These are phyloP conservation scores for Nephila pilipes DNA, from an alignment of 1,140 invertebrate genomes.

Conservation along the genomic window DNA sequence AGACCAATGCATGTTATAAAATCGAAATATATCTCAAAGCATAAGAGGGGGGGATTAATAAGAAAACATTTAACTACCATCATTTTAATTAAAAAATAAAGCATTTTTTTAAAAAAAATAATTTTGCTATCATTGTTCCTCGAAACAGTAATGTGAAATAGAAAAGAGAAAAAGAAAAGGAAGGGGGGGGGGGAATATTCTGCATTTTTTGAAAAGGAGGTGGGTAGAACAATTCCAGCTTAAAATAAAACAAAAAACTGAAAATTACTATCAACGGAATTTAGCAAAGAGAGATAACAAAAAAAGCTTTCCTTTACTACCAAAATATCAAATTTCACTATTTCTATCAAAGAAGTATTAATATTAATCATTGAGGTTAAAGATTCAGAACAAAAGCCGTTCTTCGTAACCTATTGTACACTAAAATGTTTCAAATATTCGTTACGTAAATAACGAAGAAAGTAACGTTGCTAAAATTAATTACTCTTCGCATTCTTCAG, in stretches of 20 bases:
- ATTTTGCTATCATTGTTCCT: too few relatives aligned
- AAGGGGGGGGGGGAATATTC: too few relatives aligned
- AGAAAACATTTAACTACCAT: too few relatives aligned
- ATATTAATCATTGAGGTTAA: slow-evolving; percentile 8
- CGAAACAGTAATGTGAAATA: too few relatives aligned
- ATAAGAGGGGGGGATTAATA: too few relatives aligned
- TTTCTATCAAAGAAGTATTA: slow-evolving; percentile 19
- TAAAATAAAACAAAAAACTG: not conserved
- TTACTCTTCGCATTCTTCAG: not conserved
- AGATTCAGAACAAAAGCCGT: slow-evolving; percentile 8
- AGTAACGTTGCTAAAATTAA: slow-evolving; percentile 14
- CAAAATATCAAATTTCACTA: not conserved
- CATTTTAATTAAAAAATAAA: too few relatives aligned
- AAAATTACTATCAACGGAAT: slow-evolving; percentile 1
- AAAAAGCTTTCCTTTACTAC: not conserved
- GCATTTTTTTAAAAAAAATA: too few relatives aligned
- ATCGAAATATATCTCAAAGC: too few relatives aligned
- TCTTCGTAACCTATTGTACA: slow-evolving; percentile 4
- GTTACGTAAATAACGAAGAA: not conserved
- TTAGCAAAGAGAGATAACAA: not conserved
- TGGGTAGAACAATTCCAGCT: not conserved
- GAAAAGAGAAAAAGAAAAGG: too few relatives aligned
- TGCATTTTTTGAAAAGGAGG: too few relatives aligned
- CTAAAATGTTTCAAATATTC: not conserved
- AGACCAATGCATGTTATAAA: too few relatives aligned